phyloP scores from a whole-genome alignment of 92 coral and sea anemone genomes.

The Bergia sp. region DNA sequence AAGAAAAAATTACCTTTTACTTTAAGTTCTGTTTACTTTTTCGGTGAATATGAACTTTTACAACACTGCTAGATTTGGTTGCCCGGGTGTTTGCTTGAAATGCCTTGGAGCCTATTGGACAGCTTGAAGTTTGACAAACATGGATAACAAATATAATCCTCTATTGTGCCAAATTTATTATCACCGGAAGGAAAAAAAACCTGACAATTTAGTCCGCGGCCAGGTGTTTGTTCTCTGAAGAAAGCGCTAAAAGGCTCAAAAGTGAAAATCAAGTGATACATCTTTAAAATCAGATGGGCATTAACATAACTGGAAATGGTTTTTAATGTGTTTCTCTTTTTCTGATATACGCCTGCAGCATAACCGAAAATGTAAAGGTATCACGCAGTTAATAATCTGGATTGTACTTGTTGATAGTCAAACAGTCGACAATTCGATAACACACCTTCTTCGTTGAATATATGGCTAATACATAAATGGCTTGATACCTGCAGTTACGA shows the following conservation, averaged over 20 bases:
- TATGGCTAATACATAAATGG: neutral
- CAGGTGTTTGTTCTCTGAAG: neutral
- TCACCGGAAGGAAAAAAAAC: constrained; percentile 17
- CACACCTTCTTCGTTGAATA: neutral
- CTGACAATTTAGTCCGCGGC: neutral
- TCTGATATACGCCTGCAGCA: neutral
- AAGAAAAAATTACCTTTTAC: neutral
- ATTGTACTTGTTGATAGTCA: neutral
- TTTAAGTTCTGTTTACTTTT: neutral
- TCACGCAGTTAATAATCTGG: constrained; percentile 1
- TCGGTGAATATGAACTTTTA: neutral
- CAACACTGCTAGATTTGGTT: neutral
- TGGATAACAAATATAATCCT: neutral
- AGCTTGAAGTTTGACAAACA: constrained; percentile 13
- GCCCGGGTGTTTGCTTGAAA: neutral
- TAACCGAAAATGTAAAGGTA: neutral
- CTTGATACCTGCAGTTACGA: neutral
- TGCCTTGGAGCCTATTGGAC: neutral
- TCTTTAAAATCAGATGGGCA: neutral
- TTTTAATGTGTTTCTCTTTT: neutral
- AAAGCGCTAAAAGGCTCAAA: constrained; percentile 15
- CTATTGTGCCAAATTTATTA: neutral
- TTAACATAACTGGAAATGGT: neutral
- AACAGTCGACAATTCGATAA: constrained; percentile 1
- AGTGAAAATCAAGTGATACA: neutral